phyloP scores from a whole-genome alignment of 2,888 invertebrate genomes.

The Tenthredo mesomela region DNA sequence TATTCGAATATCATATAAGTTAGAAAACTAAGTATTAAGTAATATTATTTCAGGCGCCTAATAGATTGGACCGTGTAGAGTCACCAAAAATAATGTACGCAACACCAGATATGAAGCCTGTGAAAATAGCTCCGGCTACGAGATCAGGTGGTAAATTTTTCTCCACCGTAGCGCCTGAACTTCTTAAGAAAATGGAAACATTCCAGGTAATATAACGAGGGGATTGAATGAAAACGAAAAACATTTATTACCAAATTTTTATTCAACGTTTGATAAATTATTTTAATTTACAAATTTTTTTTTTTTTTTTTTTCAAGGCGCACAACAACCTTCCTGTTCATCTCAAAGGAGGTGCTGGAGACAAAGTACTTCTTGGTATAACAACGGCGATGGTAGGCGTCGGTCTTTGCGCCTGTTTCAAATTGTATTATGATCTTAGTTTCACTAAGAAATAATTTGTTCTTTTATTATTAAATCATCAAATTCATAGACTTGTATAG shows the following conservation, averaged over 20 bases:
- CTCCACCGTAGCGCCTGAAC: slow-evolving; percentile 20
- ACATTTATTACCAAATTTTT: neutral
- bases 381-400: slow-evolving; percentile 77
- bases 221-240: neutral
- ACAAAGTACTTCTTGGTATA: slow-evolving; percentile 73
- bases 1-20: neutral
- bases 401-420: slow-evolving; percentile 72
- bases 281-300: neutral
- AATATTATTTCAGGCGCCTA: slow-evolving; percentile 60
- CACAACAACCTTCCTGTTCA: slow-evolving; percentile 60
- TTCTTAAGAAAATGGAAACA: slow-evolving; percentile 31
- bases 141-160: neutral
- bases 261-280: neutral
- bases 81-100: slow-evolving; percentile 49
- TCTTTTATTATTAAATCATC: neutral
- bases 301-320: slow-evolving; percentile 69
- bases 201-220: slow-evolving; percentile 29
- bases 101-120: slow-evolving; percentile 37
- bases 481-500: slow-evolving; percentile 43
- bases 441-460: slow-evolving; percentile 37
- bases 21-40: neutral
- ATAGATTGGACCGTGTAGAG: slow-evolving; percentile 61
- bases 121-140: slow-evolving; percentile 31
- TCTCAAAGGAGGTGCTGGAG: slow-evolving; percentile 60
- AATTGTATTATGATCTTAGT: slow-evolving; percentile 24